Conservation (phyloP, 53 echinoderm and acorn worm genomes). For the Echinarachnius parma region DNA sequence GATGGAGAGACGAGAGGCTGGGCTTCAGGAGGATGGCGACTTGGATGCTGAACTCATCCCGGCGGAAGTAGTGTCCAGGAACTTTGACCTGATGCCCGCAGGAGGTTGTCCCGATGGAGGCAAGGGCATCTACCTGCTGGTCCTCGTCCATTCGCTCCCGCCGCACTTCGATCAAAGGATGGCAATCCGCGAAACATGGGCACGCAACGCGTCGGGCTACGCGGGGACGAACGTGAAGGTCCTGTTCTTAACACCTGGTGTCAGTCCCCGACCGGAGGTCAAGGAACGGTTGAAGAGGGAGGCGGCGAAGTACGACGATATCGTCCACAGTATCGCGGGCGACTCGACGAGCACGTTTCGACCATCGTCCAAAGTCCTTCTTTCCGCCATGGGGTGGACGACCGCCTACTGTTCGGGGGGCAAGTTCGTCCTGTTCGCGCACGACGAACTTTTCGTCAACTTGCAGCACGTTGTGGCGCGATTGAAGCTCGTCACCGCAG, state of each 20-base stretch:
- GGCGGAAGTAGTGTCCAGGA: constrained; percentile 5
- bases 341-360: constrained; percentile 48
- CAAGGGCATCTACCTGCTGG: constrained; percentile 45
- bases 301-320: constrained; percentile 38
- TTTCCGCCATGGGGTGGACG: constrained; percentile 77
- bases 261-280: constrained; percentile 39
- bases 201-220: constrained; percentile 11
- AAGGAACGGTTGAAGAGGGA: constrained; percentile 35
- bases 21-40: not conserved
- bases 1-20: not conserved
- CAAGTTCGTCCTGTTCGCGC: constrained; percentile 68
- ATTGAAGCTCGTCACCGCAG: constrained; percentile 41
- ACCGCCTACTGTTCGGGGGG: constrained; percentile 58
- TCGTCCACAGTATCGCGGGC: constrained; percentile 59
- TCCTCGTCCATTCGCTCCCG: constrained; percentile 66
- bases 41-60: not conserved
- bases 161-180: constrained; percentile 50
- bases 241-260: constrained; percentile 60
- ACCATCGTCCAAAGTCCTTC: constrained; percentile 56
- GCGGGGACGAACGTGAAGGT: constrained; percentile 45
- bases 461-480: constrained; percentile 50
- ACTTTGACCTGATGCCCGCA: constrained; percentile 56
- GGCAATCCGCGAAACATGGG: constrained; percentile 71
- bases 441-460: constrained; percentile 76
- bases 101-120: constrained; percentile 42